These are phyloP conservation scores for Limnephilus lunatus DNA, from an alignment of 2,888 invertebrate species.

Conservation along the genomic window DNA sequence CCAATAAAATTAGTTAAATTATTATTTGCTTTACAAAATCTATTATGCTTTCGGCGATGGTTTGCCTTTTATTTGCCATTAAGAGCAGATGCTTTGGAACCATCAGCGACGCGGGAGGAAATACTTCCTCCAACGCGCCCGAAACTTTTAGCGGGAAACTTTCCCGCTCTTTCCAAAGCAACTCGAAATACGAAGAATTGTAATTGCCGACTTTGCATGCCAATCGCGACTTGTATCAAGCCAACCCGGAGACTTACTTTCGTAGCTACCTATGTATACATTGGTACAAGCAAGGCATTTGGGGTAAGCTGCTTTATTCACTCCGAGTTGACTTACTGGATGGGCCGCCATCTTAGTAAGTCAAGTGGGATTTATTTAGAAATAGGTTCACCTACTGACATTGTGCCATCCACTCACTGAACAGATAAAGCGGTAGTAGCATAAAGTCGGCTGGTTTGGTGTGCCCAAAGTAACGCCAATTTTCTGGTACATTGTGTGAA, in stretches of 20 bases:
- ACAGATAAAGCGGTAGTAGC: neutral
- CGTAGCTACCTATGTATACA: neutral
- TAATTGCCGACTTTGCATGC: constrained; percentile 43
- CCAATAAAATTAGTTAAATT: neutral
- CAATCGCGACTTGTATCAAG: constrained; percentile 34
- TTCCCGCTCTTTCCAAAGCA: neutral
- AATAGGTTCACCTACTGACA: neutral
- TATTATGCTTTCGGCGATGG: constrained; percentile 46
- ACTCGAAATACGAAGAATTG: constrained; percentile 40
- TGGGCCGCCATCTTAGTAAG: neutral
- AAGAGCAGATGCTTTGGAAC: constrained; percentile 64
- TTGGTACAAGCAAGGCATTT: neutral
- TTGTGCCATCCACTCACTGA: neutral
- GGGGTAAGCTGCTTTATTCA: neutral
- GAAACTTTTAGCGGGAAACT: constrained; percentile 45
- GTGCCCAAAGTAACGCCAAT: too few species aligned
- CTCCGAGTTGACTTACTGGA: neutral
- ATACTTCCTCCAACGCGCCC: constrained; percentile 51
- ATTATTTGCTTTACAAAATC: constrained; percentile 34
- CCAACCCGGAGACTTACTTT: neutral
- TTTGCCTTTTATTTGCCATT: constrained; percentile 59
- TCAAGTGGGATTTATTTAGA: neutral
- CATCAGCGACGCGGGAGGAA: constrained; percentile 56
- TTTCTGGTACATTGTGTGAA: too few species aligned
- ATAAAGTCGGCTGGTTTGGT: neutral